Base-by-base conservation (phyloP, 2,888 invertebrate genomes). In the Papilio protenor region DNA sequence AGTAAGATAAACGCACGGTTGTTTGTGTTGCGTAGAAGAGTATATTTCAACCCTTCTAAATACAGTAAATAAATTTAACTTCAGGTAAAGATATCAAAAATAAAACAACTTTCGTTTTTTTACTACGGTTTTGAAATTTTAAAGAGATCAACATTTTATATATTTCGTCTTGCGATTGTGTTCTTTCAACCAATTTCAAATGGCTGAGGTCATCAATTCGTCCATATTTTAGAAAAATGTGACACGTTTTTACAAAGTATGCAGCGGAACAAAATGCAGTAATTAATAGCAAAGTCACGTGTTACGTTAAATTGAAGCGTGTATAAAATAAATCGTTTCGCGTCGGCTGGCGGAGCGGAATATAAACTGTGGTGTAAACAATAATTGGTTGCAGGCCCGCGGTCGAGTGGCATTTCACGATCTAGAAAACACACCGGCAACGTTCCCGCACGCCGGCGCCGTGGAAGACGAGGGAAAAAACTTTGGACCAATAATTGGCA, bases 401-500 rank as follows among this genome's bases (percentile, higher is more conserved):
- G 80, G 83, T 82, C 79, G 81, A 81, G 79, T 86, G 86, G 86
- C 89, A 89, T 90, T 90, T 90, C 91, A 91, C 91, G 90, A 90
- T 85, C 90, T 87, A 85, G 86, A 85, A 86, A 86, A 83, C 85
- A 84, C 85, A 85, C 84, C 84, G 80, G 84, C 85, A 87, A 82
- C 83, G 84, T 82, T 81, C 78, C 81, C 81, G 84, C 86, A 85
- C 84, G 85, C 86, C 61, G 61, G 21, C 21, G 57, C 23, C 83
- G 81, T 81, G 75, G 81, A 77, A 79, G 74, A 81, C 79, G 82
- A 83, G 82, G 83, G 82, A 88, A 87, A 88, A 87, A 88, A 83
- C 82, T 81, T 83, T 83, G 80, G 82, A 79, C 84, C 85, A 87
- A 87, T 88, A 87, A 88, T 83, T 81, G 80, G 74, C 80, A 79